A percentile compares a stretch with the other conserved stretches of the same genome.
phyloP scores from a whole-genome alignment of 2,797 vertebrate genomes.

The Chloroceryle inda region DNA sequence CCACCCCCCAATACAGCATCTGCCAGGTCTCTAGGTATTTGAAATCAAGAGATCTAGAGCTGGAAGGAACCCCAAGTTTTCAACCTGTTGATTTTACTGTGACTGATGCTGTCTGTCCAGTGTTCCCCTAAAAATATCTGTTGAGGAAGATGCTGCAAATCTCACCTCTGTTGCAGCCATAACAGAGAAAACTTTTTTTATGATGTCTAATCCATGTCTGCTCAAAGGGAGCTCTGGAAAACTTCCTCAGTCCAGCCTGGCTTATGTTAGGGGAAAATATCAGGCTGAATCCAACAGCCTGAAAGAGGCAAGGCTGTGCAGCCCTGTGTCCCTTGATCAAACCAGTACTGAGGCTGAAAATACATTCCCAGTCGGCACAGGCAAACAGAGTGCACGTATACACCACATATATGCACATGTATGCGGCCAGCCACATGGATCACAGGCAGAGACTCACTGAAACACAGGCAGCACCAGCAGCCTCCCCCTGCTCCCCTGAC shows the following conservation, averaged over 20 bases:
- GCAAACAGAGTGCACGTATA: rapidly evolving
- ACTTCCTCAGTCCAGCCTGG: neutral
- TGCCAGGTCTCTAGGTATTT: neutral
- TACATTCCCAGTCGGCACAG: rapidly evolving
- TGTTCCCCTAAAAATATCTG: neutral
- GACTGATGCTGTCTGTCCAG: neutral
- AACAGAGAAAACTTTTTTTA: neutral
- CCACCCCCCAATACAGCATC: neutral
- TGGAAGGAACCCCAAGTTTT: neutral
- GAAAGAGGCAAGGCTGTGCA: neutral
- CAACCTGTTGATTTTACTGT: neutral
- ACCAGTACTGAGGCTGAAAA: neutral
- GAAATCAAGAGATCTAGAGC: neutral
- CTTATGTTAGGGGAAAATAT: neutral
- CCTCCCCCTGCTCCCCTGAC: neutral
- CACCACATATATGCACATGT: rapidly evolving
- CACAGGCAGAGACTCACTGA: neutral
- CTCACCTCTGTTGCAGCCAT: neutral
- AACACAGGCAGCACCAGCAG: neutral
- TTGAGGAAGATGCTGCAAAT: neutral
- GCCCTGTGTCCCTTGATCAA: rapidly evolving
- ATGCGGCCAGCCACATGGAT: rapidly evolving
- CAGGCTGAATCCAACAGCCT: neutral
- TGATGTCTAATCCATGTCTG: neutral
- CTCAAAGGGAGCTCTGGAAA: neutral